phyloP scores from a whole-genome alignment of 2,113 vertebrate genomes.

The Oreochromis aureus region DNA sequence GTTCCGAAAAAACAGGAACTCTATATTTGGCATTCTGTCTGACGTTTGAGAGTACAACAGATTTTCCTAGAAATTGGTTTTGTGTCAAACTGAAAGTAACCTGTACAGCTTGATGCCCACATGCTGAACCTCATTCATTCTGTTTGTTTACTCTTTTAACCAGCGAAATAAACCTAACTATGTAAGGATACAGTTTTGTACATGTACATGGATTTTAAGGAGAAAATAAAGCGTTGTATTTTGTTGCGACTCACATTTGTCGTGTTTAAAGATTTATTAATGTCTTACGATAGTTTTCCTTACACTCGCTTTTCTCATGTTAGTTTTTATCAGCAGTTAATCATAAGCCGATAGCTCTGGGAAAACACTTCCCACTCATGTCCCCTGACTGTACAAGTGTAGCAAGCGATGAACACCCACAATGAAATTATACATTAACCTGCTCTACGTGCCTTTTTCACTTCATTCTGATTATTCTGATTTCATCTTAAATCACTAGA shows the following conservation, averaged over 20 bases:
- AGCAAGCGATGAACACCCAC: not conserved
- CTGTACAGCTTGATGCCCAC: not conserved
- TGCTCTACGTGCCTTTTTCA: not conserved
- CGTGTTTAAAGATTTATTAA: not conserved
- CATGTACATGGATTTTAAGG: not conserved
- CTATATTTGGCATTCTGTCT: not conserved
- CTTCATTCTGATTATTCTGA: not conserved
- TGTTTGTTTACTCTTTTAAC: not conserved
- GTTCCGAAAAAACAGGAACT: not conserved
- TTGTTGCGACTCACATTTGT: not conserved
- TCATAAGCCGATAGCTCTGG: not conserved
- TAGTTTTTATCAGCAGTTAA: conserved; percentile 4
- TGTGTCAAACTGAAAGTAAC: not conserved
- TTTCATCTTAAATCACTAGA: not conserved
- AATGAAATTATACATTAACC: not conserved
- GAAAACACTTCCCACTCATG: not conserved
- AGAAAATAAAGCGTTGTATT: not conserved
- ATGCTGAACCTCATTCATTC: not conserved
- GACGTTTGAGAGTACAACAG: not conserved
- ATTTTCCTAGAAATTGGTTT: not conserved
- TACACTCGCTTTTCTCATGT: not conserved
- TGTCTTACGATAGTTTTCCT: not conserved
- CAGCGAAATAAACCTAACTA: not conserved
- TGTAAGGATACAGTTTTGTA: not conserved
- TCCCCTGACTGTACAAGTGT: not conserved